Base-by-base conservation (phyloP, 2,797 vertebrate genomes). In the Channa striata region DNA sequence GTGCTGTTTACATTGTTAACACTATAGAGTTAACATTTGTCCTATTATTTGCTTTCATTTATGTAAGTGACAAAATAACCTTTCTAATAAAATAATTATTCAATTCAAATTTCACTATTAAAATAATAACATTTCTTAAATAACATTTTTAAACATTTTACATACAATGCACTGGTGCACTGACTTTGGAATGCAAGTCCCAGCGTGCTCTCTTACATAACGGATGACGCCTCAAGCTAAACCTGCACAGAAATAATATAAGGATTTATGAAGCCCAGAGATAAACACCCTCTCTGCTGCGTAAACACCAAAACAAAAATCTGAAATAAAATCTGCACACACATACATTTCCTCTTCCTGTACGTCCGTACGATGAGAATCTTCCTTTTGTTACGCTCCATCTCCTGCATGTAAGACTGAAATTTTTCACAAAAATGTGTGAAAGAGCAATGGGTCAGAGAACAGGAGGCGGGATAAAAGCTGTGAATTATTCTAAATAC, bases 341-440 rank as follows among this genome's bases (percentile, higher is more conserved):
- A 20, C 58, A 25, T 60, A 20, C 58, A 25, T 60, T 78, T 65
- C 73, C 43, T 72, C 39, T 76, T 83, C 74, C 82, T 79, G 69
- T 46, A 23, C 5, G 1, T 62, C 58, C 51, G 46, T 9, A 50
- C 60, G 39, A 47, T 20, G 8, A 52, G 13, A 59, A 58, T 59
- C 47, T 44, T 44, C n/a, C 47, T 43, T 37, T 25, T 34, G 53
- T 47, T 67, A 23, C 47, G 9, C 30, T 21, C 40, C 9, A 47
- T 47, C 34, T 65, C 44, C 50, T 65, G 47, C 21, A 71, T 57
- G 11, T 51, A 8, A 19, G 23, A 61, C 54, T 51, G 17, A 52
- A 36, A 48, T 80, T 59, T 36, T 67, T 65, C 39, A 46, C 51
- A 63, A 39, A 48, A 64, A 19, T 23, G 16, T 68, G 74, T 69